Evolutionary conservation across 2,888 invertebrate species (phyloP), one percentile per base, ranked within the genome.

Genomic region (Protodeltote pygarga): DNA sequence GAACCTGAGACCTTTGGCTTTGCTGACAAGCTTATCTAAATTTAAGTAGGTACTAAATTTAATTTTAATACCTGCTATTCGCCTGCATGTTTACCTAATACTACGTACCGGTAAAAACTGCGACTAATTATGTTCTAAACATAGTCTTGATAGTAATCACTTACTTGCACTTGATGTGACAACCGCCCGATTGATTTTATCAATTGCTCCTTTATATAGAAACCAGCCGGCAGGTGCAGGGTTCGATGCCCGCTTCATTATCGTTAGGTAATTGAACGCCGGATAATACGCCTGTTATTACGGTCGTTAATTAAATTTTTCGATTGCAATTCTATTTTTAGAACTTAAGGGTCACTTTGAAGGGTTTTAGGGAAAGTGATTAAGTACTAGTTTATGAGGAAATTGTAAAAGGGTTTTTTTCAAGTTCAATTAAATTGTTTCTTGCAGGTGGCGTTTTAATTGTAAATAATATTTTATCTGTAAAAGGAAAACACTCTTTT

Each of bases 251-350:
- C 55, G 46, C 21, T 38, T 52, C 64, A 42, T 62, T 61, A 73
- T 61, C 57, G 66, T 70, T 69, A 68, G 62, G 67, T 70, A 69
- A 71, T 68, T 67, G 66, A 62, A 70, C 62, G 64, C 61, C 38
- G 68, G 52, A 63, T 64, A 65, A 65, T 66, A 60, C 53, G 38
- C 53, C 41, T 53, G 58, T 61, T 60, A 54, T 68, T 51, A 57
- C 37, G 20, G 34, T 17, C 47, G 53, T 66, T 60, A 52, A 54
- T 63, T 52, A 49, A 52, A 55, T 60, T 51, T 64, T 67, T 54
- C 65, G 54, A 49, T 65, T 51, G 59, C 54, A 42, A 68, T 39
- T 45, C 50, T 54, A 51, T 64, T 59, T 49, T 28, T 46, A 49
- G 32, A 41, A 39, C 35, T 47, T 33, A 29, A 59, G 11, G 21